Percentiles rank a stretch among this genome's conserved stretches.
Conservation (phyloP, 2,797 vertebrate genomes). For the Semotilus atromaculatus region DNA sequence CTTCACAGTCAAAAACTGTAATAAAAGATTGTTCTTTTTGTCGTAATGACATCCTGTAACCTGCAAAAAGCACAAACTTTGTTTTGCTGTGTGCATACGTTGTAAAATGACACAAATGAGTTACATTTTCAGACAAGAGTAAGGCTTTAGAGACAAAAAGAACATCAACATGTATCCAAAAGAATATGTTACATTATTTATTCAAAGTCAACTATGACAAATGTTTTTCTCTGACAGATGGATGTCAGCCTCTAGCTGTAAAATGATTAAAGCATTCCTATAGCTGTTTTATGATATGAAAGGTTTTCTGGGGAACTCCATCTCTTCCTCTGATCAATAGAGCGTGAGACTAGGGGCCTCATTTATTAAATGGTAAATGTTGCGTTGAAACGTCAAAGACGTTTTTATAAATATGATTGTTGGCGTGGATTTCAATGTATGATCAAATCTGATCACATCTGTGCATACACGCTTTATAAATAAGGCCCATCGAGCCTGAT, state of each 20-base stretch:
- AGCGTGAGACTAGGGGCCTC: neutral
- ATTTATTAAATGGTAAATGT: no score
- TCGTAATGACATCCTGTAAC: neutral
- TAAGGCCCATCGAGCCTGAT: neutral
- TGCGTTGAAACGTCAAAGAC: no score
- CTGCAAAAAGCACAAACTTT: neutral
- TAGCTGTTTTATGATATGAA: constrained; percentile 37
- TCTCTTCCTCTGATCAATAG: constrained; percentile 49
- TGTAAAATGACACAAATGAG: neutral
- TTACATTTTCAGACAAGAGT: neutral
- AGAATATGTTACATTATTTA: neutral
- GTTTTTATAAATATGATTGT: no score
- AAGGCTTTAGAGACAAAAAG: neutral
- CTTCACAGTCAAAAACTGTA: constrained; percentile 65
- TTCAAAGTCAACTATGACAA: neutral
- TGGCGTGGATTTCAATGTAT: no score
- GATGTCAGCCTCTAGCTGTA: neutral
- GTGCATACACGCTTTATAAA: neutral
- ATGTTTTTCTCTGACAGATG: neutral
- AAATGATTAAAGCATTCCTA: constrained; percentile 42
- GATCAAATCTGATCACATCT: no score
- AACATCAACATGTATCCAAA: neutral
- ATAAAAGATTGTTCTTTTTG: constrained; percentile 66
- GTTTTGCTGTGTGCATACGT: neutral
- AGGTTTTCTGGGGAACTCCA: constrained; percentile 58